Evolutionary conservation across 1,140 invertebrate genomes (phyloP), one percentile per base, ranked within the genome.

Genomic region (Monomorium pharaonis): DNA sequence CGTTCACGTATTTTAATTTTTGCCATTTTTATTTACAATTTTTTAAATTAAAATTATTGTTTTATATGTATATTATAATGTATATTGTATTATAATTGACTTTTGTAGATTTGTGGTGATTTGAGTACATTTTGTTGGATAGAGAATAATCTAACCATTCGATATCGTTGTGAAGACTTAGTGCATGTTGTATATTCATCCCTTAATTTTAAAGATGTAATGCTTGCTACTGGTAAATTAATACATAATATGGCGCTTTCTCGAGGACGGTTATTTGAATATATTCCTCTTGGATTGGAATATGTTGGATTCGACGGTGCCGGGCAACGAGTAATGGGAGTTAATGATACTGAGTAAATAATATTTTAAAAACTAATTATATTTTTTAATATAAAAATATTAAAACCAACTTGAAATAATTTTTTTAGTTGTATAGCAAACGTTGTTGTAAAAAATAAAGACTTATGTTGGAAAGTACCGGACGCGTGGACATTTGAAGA

Each of bases 41-140:
- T 44, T 18, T n/a, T n/a, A 18, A 18, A 49, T 16, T 37, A 37
- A 37, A 6, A 49, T 3, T 49, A 18, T 18, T 49, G 14, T 4
- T 49, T 49, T 18, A 5, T 4, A 18, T n/a, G n/a, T n/a, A n/a
- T 18, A 18, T 10, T 44, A 10, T 44, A 0, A 9, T n/a, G n/a
- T n/a, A n/a, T 10, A 2, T 44, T 12, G 1, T 2, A 7, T 44
- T 1, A 51, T 51, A n/a, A 18, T 14, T 44, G 44, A 5, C 1
- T 58, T 58, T 3, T 14, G 14, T 7, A 85, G 84, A 12, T 97
- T 16, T 96, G 97, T 86, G 98, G 98, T 74, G 98, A 99, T 94
- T 94, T 99, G 24, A 97, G 97, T 0, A 97, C 97, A 58, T 92
- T 99, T 2, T 96, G 94, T 16, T 99, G 99, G 99, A 95, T 98